Base-by-base conservation (phyloP, 92 coral and sea anemone species). In the Porites cylindrica region DNA sequence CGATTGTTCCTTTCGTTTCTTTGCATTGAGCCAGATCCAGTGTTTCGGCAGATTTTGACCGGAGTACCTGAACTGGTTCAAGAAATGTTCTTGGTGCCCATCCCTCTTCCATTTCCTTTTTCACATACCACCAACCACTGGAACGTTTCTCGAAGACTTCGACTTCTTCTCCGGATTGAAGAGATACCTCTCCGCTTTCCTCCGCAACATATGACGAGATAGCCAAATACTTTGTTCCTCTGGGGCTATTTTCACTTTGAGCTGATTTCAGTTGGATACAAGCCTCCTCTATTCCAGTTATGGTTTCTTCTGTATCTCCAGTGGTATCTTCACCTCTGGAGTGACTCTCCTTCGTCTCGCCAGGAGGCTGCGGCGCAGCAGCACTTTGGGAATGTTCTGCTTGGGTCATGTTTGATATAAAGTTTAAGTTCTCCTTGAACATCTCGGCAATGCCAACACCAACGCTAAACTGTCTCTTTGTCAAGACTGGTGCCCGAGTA, bases 121-220 rank as follows among this genome's bases (percentile, higher is more conserved):
- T 85, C 23, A 91, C 89, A 21, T 82, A 91, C 94, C 94, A 91
- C 94, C 94, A 91, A 1, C 94, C 94, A 47, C 86, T 77, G 2
- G 82, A 52, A 50, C 67, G 83, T 60, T 83, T 91, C 86, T 91
- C 82, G 82, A 88, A 24, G 65, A 91, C 94, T 16, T 72, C 86
- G 51, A 88, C 89, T 21, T 63, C 64, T 60, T 89, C 94, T 11
- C 94, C 94, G 65, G 83, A 84, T 64, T 82, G 83, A 67, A 91
- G 87, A n/a, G 89, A 77, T 6, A 88, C 79, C 67, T 87, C 90
- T 6, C 90, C 78, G 21, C 52, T 77, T 58, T 65, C 91, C 54
- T 91, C 87, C 3, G 79, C 94, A 18, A 9, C 18, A 64, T 81
- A 86, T 54, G 85, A 76, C 8, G 91, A 75, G 66, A 86, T 82